These are phyloP conservation scores for Hoplostethus atlanticus DNA, from an alignment of 2,797 vertebrate genomes.

Conservation along the genomic window DNA sequence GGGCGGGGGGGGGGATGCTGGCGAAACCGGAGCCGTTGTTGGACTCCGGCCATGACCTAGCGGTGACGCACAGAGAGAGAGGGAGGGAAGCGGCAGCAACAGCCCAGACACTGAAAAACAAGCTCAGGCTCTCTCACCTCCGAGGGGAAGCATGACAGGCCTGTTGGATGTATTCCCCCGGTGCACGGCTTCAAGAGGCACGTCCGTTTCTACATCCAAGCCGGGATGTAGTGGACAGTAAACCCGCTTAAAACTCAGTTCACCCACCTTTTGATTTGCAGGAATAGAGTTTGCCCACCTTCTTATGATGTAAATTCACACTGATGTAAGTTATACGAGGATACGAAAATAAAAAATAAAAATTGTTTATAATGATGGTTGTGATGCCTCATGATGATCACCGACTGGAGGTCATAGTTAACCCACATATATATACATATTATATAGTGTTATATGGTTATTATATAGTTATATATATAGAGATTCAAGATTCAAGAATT, in stretches of 20 bases:
- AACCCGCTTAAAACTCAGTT: background rate
- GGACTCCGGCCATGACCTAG: constrained; percentile 82
- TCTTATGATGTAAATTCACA: no score
- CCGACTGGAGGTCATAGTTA: no score
- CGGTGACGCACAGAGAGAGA: constrained; percentile 77
- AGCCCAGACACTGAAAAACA: constrained; percentile 68
- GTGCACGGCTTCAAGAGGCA: constrained; percentile 43
- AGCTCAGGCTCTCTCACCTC: constrained; percentile 66
- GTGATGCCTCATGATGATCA: no score
- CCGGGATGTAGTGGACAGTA: constrained; percentile 32
- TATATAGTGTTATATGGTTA: no score
- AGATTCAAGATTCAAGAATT: no score
- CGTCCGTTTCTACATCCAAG: constrained; percentile 48
- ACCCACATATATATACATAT: no score
- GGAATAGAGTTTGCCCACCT: no score
- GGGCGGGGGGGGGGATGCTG: constrained; percentile 2
- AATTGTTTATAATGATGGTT: no score
- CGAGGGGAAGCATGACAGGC: constrained; percentile 35
- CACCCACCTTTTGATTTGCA: constrained; percentile 11
- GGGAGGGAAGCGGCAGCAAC: constrained; percentile 44
- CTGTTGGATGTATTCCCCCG: constrained; percentile 45
- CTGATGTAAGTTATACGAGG: no score
- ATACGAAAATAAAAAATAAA: no score
- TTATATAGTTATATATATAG: no score
- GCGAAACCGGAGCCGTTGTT: constrained; percentile 81